Percentiles rank a stretch among this genome's conserved stretches.
Evolutionary conservation across 2,888 invertebrate species (phyloP).

Genomic region (Noctua janthina): DNA sequence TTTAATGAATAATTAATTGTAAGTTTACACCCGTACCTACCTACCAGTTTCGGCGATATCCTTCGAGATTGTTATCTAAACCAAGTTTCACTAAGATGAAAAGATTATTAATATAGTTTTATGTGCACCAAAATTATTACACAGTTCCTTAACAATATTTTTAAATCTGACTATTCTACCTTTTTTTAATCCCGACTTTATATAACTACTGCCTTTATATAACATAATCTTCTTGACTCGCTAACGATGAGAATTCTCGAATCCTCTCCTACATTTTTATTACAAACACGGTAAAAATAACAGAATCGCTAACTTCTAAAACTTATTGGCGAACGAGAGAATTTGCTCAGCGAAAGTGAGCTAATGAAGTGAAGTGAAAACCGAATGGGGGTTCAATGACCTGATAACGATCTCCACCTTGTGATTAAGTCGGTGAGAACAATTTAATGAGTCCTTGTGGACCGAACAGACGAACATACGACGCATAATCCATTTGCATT

Average conservation of each 20-base stretch:
- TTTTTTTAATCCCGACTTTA: background rate
- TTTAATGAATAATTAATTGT: background rate
- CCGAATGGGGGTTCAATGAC: conserved; percentile 79
- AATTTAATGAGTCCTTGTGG: conserved; percentile 79
- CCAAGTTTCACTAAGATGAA: conserved; percentile 4
- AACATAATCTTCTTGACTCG: background rate
- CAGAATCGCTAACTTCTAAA: conserved; percentile 41
- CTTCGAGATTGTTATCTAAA: background rate
- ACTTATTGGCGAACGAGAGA: conserved; percentile 51
- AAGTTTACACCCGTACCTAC: background rate
- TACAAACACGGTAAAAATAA: conserved; percentile 15
- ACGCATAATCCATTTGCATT: conserved; percentile 17
- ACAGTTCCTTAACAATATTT: background rate
- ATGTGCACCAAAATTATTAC: background rate
- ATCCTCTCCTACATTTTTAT: background rate
- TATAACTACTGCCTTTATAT: background rate
- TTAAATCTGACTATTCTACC: background rate
- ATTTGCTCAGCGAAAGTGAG: conserved; percentile 70
- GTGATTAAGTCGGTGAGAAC: conserved; percentile 77
- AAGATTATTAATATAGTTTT: background rate
- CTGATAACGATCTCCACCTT: conserved; percentile 78
- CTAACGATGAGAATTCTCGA: background rate
- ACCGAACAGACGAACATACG: conserved; percentile 58
- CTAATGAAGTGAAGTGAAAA: conserved; percentile 82
- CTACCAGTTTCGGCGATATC: background rate